These are phyloP conservation scores for Thymelicus sylvestris DNA, from an alignment of 2,888 invertebrate genomes.

Conservation along the genomic window DNA sequence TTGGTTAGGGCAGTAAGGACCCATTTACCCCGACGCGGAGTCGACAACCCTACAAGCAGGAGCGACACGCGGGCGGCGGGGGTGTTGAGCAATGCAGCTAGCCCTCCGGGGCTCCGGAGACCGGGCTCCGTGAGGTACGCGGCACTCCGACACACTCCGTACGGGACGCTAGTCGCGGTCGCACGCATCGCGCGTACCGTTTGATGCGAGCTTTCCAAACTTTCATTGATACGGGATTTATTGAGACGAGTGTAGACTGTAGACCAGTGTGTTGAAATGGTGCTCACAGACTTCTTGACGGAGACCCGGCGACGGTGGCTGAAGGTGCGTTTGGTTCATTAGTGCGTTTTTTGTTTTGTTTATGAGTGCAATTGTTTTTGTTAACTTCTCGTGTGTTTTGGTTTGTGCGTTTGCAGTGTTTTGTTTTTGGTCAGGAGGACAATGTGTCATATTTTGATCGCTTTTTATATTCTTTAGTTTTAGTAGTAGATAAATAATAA, in stretches of 20 bases:
- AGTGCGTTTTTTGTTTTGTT: slow-evolving; percentile 3
- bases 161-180: slow-evolving; percentile 45
- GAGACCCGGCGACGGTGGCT: slow-evolving; percentile 78
- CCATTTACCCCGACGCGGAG: not conserved
- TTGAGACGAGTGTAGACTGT: no score
- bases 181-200: slow-evolving; percentile 48
- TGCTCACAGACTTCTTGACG: slow-evolving; percentile 75
- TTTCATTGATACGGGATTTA: slow-evolving; percentile 10
- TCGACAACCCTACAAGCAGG: not conserved
- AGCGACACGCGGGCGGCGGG: not conserved
- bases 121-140: not conserved
- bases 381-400: not conserved
- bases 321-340: slow-evolving; percentile 57
- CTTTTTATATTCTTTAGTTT: no score
- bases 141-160: slow-evolving; percentile 27
- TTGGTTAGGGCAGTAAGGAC: no score
- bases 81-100: slow-evolving; percentile 31
- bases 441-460: no score
- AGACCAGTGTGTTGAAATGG: slow-evolving; percentile 52
- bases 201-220: slow-evolving; percentile 4
- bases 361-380: not conserved
- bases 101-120: slow-evolving; percentile 42
- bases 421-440: not conserved
- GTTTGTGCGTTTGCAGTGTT: not conserved
- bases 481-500: no score